Conservation (phyloP, 2,113 vertebrate species). For the Macrotis lagotis region DNA sequence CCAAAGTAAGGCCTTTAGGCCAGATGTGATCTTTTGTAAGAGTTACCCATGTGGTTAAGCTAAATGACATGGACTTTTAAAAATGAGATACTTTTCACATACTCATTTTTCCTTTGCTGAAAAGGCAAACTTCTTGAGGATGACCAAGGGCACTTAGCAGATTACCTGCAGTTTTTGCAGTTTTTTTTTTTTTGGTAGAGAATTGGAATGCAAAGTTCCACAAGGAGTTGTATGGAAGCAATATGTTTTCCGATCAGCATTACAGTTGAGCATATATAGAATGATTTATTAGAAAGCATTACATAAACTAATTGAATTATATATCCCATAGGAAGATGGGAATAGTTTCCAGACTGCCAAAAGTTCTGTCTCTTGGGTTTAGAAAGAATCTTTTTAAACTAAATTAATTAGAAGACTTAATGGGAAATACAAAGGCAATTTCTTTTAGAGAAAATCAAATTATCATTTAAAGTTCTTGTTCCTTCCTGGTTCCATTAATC, state of each 20-base stretch:
- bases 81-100: conserved; percentile 49
- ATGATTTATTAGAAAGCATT: conserved; percentile 82
- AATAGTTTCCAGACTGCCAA: conserved; percentile 76
- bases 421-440: conserved; percentile 66
- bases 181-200: conserved; percentile 73
- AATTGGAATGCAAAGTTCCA: conserved; percentile 75
- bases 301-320: conserved; percentile 84
- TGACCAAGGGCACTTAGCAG: conserved; percentile 60
- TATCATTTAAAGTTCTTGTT: conserved; percentile 62
- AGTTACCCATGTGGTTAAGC: conserved; percentile 8
- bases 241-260: conserved; percentile 57
- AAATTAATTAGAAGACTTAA: conserved; percentile 75
- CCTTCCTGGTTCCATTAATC: conserved; percentile 63
- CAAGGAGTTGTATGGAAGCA: conserved; percentile 68
- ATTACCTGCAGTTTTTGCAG: conserved; percentile 58
- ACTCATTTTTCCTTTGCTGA: conserved; percentile 43
- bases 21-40: conserved; percentile 46
- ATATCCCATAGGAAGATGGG: conserved; percentile 76
- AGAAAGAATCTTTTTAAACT: conserved; percentile 66
- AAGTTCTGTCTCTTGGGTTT: conserved; percentile 79
- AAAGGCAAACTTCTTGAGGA: conserved; percentile 63
- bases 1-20: neutral
- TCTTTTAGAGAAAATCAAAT: conserved; percentile 65
- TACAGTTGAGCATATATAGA: conserved; percentile 63
- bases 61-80: conserved; percentile 55